Base-by-base conservation (phyloP, 2,888 invertebrate species). In the Campaea margaritaria region DNA sequence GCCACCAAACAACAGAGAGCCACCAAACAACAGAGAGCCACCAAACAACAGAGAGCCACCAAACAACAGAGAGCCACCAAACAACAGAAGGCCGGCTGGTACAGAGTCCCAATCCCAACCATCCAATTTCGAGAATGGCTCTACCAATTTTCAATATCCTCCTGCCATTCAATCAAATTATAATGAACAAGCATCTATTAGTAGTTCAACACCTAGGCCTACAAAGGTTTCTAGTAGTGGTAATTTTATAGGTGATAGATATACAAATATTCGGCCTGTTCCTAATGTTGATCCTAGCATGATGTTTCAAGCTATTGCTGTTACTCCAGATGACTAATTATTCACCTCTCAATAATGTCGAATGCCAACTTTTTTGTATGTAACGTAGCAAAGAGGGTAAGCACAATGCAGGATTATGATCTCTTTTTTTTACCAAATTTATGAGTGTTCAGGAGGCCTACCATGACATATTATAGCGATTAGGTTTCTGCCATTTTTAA, bases 231-330 rank as follows among this genome's bases (percentile, higher is more conserved):
- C 64, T 21, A 55, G 36, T 10, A n/a, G 8, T 9, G 10, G n/a
- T 12, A 51, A 27, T 15, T 44, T 9, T 21, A 15, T 52, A 9
- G 41, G 10, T 57, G 56, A 62, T 38, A 60, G 60, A 10, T 65
- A 58, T 54, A 7, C 41, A 14, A 50, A 36, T 2, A 8, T 34
- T 11, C 52, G 44, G 1, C 28, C 61, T 27, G 27, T 51, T n/a
- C 34, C 65, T n/a, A 60, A 60, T 38, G 55, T 68, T 15, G 64
- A 66, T 34, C 68, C 68, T 36, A 65, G 65, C 0, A 57, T 77
- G 65, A 67, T 64, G 67, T 80, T 75, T 62, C 82, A 82, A 74
- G 82, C 69, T 4, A 51, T 75, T 34, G 75, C 82, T 44, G 80
- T 84, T 10, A 84, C 81, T 14, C 84, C 84, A 38, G 81, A 41